Evolutionary conservation across 2,797 vertebrate species (phyloP).

Genomic region (Carapus acus): DNA sequence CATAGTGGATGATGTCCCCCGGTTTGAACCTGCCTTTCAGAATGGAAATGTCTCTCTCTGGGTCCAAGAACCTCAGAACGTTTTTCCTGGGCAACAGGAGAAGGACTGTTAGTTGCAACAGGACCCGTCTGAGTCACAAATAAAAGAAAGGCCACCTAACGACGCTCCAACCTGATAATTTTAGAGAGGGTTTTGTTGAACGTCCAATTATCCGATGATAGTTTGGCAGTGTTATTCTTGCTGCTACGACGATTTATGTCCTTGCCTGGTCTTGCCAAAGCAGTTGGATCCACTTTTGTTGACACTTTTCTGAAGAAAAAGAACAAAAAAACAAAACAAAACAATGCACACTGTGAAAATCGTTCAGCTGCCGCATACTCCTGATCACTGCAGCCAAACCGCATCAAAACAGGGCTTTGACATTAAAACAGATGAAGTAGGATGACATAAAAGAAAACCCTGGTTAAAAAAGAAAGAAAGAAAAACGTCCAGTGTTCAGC

Average conservation of each 20-base stretch:
- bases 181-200: constrained; percentile 74
- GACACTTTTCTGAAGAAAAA: constrained; percentile 48
- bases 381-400: constrained; percentile 3
- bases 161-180: constrained; percentile 66
- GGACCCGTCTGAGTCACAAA: background rate
- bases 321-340: background rate
- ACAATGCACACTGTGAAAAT: background rate
- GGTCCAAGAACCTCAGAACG: constrained; percentile 89
- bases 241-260: constrained; percentile 7
- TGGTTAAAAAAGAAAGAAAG: too few species aligned
- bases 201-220: constrained; percentile 57
- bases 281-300: constrained; percentile 39
- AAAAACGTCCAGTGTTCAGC: too few species aligned
- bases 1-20: constrained; percentile 90
- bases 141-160: background rate
- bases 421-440: background rate
- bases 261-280: constrained; percentile 13
- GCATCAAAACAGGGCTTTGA: background rate
- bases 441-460: background rate
- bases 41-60: constrained; percentile 93
- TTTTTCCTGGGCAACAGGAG: constrained; percentile 77
- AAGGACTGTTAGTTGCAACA: background rate
- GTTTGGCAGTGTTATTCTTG: constrained; percentile 37
- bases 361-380: background rate
- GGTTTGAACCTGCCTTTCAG: constrained; percentile 91